A percentile compares a stretch with the other conserved stretches of the same genome.
Evolutionary conservation across 1,140 invertebrate genomes (phyloP).

Genomic region (Pissodes strobi): DNA sequence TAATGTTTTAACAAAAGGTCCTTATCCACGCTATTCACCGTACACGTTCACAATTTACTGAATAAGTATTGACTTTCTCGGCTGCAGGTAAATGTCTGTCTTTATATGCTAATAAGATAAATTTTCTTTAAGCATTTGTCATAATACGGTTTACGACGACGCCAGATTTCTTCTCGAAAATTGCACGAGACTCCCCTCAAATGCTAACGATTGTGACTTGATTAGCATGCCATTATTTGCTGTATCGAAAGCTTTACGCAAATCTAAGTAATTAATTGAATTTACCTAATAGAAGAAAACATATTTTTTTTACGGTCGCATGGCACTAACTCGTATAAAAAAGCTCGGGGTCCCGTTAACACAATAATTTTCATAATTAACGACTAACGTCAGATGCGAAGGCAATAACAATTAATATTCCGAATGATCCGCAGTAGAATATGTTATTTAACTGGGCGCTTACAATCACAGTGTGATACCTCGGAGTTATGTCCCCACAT

Average conservation of each 20-base stretch:
- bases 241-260: too few relatives aligned
- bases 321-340: neutral
- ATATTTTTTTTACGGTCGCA: too few relatives aligned
- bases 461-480: slow-evolving; percentile 15
- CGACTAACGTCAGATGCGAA: neutral
- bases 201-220: too few relatives aligned
- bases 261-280: neutral
- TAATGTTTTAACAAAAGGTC: slow-evolving; percentile 1
- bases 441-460: slow-evolving; percentile 12
- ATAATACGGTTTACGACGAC: too few relatives aligned
- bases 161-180: too few relatives aligned
- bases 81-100: neutral
- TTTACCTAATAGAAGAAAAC: too few relatives aligned
- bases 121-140: too few relatives aligned
- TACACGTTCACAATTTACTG: neutral
- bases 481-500: slow-evolving; percentile 15
- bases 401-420: slow-evolving; percentile 16
- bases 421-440: neutral
- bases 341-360: neutral
- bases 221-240: neutral
- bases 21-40: neutral
- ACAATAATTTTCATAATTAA: slow-evolving; percentile 3
- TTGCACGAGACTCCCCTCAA: too few relatives aligned
- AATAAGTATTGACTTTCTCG: slow-evolving; percentile 2
- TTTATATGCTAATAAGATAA: neutral